Evolutionary conservation across 2,113 vertebrate genomes (phyloP), one percentile per base, ranked within the genome.

Genomic region (Pachycephala philippinensis): DNA sequence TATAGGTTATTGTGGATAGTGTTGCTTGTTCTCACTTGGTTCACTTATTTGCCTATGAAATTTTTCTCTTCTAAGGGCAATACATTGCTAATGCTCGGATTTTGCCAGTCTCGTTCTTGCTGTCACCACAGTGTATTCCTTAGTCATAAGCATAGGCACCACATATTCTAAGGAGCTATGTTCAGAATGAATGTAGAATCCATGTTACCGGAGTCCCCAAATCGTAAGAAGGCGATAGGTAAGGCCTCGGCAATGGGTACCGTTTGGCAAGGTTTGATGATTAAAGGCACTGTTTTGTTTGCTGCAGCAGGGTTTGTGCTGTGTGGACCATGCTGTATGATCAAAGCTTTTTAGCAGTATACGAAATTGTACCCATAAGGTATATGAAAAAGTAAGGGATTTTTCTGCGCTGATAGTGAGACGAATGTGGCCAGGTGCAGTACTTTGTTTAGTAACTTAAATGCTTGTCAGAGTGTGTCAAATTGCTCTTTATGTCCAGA

Each of bases 231-330:
- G 2, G 4, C 22, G 23, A 6, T 6, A 52, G 3, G 13, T 30
- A 57, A 40, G 14, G 3, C 12, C 24, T 75, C 1, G 1, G 10
- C 4, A 47, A 2, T 5, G 37, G 74, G 18, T 45, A 16, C 6
- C 18, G 19, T 50, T 69, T 39, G 24, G 4, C 10, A 70, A 70
- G 7, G 22, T 40, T 53, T 63, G n/a, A 20, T 39, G 21, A 47
- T 21, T 5, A 64, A 60, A 60, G 5, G 3, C 9, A 13, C 27
- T 75, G 14, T 30, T 69, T 13, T 50, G 7, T 35, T 74, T 83
- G 33, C 15, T 21, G 42, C 13, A 83, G 24, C 11, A 59, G 16
- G 6, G 23, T 82, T 79, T 88, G 24, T 88, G 49, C 19, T 71
- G 4, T 42, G 15, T 42, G 12, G 9, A 27, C 68, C 24, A 31